Conservation (phyloP, 2,113 vertebrate species). For the Ailurus styani region DNA sequence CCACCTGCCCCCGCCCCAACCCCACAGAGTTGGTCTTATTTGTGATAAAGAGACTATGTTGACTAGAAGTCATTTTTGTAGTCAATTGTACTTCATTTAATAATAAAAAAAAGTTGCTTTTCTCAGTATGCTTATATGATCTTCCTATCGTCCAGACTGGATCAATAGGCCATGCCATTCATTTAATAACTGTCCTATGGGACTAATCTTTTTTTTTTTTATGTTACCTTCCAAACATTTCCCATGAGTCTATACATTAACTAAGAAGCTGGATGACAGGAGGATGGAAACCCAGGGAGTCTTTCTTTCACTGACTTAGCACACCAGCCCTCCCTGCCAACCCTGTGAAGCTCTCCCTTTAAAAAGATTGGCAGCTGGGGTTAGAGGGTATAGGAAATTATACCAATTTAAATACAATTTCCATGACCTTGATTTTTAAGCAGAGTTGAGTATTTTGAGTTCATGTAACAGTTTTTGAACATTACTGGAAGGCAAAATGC, state of each 20-base stretch:
- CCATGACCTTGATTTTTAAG: background rate
- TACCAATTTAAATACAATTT: background rate
- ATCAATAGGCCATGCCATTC: background rate
- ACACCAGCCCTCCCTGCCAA: background rate
- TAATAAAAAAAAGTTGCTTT: background rate
- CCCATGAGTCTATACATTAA: background rate
- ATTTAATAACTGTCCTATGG: background rate
- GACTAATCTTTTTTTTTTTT: background rate
- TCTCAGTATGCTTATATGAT: background rate
- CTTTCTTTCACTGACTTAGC: background rate
- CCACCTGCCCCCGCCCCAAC: rapidly evolving
- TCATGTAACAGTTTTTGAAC: background rate
- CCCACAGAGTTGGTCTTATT: background rate
- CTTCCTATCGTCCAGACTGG: background rate
- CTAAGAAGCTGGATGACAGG: background rate
- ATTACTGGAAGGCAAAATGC: background rate
- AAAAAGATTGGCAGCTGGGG: background rate
- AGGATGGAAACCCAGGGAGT: background rate
- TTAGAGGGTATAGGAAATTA: background rate
- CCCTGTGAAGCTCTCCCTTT: background rate
- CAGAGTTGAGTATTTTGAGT: background rate
- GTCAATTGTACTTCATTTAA: background rate
- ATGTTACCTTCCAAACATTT: background rate
- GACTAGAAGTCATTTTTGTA: background rate
- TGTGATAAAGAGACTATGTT: background rate